Evolutionary conservation across 2,113 vertebrate species (phyloP), one percentile per base, ranked within the genome.

Genomic region (Erythrolamprus reginae): DNA sequence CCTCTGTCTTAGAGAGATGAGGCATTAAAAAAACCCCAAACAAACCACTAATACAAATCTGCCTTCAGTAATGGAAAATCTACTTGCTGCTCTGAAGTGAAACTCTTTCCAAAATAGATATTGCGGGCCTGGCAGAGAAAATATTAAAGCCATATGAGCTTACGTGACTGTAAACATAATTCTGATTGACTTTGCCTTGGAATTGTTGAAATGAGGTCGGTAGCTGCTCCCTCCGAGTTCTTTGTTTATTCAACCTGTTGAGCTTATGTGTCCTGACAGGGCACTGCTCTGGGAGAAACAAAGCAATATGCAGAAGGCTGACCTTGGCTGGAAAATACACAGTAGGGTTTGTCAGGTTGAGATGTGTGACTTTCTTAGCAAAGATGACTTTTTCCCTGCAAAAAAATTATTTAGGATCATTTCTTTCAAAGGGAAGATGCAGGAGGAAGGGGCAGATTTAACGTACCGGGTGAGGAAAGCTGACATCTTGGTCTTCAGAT

Each of bases 211-310:
- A 93, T 8, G n/a, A 90, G 94, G 86, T 38, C 33, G 1, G 92
- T 92, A 92, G 82, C 89, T 89, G 77, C 61, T 95, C 87, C 90
- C 95, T 95, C 95, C 96, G 92, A 93, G 87, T 85, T 55, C 10
- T 77, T 92, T 94, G 65, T 93, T 95, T 95, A 95, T 93, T 47
- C 88, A 87, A 89, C 84, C 87, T 94, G 70, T 91, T 95, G 93
- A 94, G 94, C 95, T 96, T 95, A 93, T 95, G 65, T 90, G 90
- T 87, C 82, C 70, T 96, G 93, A 95, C 90, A 94, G 61, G 91
- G 86, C 51, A 93, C 86, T 90, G 90, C 92, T 95, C 90, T n/a
- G 28, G 51, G 84, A 56, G 48, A 10, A 17, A 91, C 89, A 87
- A 82, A 93, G 28, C 86, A 92, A 26, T 91, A 56, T 93, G 89